Evolutionary conservation across 1,140 invertebrate genomes (phyloP).

Genomic region (Liolophura sinensis): DNA sequence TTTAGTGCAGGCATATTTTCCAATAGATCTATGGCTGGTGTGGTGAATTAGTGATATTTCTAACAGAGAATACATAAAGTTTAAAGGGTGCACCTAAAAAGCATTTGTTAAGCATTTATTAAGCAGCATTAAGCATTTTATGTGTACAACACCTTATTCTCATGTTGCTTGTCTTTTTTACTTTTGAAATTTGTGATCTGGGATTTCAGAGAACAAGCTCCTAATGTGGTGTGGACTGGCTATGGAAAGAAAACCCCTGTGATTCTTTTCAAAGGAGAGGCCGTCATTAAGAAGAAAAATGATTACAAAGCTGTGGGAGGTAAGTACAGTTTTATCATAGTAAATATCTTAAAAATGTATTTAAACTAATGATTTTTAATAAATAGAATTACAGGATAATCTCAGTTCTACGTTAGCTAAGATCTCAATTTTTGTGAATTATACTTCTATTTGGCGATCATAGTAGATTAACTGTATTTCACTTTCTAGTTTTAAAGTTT

Average conservation of each 20-base stretch:
- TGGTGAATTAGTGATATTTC: not conserved
- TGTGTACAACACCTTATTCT: not conserved
- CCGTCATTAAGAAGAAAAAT: constrained; percentile 40
- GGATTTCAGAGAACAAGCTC: constrained; percentile 23
- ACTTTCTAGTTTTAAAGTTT: too few relatives aligned
- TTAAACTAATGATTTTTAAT: not conserved
- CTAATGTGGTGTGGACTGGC: constrained; percentile 55
- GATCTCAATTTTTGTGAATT: not conserved
- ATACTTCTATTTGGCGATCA: too few relatives aligned
- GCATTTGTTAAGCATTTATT: not conserved
- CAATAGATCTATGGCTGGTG: too few relatives aligned
- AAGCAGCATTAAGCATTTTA: constrained; percentile 11
- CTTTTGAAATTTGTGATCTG: not conserved
- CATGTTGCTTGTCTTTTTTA: not conserved
- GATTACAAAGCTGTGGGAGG: constrained; percentile 52
- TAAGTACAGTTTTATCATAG: constrained; percentile 22
- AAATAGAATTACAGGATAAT: not conserved
- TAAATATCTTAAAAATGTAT: not conserved
- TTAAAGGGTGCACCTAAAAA: not conserved
- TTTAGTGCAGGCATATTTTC: too few relatives aligned
- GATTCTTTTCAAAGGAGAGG: constrained; percentile 49
- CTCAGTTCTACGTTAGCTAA: not conserved
- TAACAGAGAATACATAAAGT: not conserved
- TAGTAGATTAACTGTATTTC: too few relatives aligned
- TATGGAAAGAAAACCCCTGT: constrained; percentile 52